These are phyloP conservation scores for Gouania willdenowi DNA, from an alignment of 2,797 vertebrate species.

Conservation along the genomic window DNA sequence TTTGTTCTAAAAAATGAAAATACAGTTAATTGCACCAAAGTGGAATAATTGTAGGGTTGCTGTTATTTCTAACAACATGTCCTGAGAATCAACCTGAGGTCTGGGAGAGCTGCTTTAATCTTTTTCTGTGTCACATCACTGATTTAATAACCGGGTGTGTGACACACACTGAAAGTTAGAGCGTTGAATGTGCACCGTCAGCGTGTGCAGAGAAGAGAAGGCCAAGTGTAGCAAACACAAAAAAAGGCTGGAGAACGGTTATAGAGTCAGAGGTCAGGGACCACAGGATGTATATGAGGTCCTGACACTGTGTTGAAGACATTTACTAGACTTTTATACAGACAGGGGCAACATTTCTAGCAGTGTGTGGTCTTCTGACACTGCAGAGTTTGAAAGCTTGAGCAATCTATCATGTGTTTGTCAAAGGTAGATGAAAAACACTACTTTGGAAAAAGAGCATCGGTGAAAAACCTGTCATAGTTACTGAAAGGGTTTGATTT, in stretches of 20 bases:
- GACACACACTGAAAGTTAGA: not conserved
- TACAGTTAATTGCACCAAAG: conserved; percentile 2
- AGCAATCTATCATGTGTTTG: too few species aligned
- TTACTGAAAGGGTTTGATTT: too few species aligned
- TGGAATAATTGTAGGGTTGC: not conserved
- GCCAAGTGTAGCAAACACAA: conserved; percentile 50
- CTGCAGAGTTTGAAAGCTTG: too few species aligned
- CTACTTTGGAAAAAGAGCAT: too few species aligned
- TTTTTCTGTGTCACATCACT: not conserved
- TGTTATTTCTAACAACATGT: not conserved
- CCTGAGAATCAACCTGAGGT: not conserved
- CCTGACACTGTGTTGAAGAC: conserved; percentile 30
- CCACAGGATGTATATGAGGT: conserved; percentile 30
- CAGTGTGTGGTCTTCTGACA: conserved; percentile 68
- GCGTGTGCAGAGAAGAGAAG: not conserved
- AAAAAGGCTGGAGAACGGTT: not conserved
- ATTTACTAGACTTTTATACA: conserved; percentile 50
- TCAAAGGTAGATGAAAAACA: too few species aligned
- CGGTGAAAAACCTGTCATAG: too few species aligned
- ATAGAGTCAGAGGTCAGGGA: conserved; percentile 54
- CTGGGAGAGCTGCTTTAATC: not conserved
- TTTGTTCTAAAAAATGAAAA: conserved; percentile 14
- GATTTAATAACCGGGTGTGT: not conserved
- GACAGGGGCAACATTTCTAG: conserved; percentile 15
- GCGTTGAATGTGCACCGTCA: not conserved